Percentiles rank a stretch among this genome's conserved stretches.
phyloP scores from a whole-genome alignment of 2,797 vertebrate genomes.

The Huso huso region DNA sequence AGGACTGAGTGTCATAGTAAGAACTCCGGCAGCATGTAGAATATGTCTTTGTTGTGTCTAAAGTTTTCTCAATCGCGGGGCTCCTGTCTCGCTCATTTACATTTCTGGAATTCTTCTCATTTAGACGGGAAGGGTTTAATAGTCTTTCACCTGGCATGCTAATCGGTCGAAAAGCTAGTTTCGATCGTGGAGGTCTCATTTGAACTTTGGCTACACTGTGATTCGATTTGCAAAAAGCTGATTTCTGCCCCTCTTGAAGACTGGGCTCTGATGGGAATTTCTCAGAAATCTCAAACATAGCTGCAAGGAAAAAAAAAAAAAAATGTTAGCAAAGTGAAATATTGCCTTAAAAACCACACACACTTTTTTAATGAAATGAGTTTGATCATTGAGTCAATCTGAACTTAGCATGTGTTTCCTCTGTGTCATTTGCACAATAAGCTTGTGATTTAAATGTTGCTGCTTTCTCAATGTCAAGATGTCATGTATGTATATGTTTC shows the following conservation, averaged over 20 bases:
- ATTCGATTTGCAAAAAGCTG: slow-evolving; percentile 49
- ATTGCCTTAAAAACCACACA: too few species aligned
- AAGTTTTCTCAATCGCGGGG: slow-evolving; percentile 73
- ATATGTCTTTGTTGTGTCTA: slow-evolving; percentile 61
- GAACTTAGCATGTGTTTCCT: too few species aligned
- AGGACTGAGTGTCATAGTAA: slow-evolving; percentile 70
- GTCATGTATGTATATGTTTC: too few species aligned
- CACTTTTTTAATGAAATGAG: too few species aligned
- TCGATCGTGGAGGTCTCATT: slow-evolving; percentile 63
- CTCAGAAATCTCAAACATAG: slow-evolving; percentile 46
- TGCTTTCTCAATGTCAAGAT: too few species aligned
- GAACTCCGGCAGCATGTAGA: slow-evolving; percentile 64
- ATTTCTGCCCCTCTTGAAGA: slow-evolving; percentile 46
- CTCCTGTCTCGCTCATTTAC: slow-evolving; percentile 44
- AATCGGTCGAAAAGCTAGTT: slow-evolving; percentile 62
- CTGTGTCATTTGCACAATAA: too few species aligned
- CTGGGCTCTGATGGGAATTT: slow-evolving; percentile 39
- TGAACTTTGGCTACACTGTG: slow-evolving; percentile 64
- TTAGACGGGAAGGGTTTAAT: slow-evolving; percentile 46
- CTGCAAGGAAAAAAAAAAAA: slow-evolving; percentile 30
- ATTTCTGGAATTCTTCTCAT: slow-evolving; percentile 69
- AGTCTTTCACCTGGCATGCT: slow-evolving; percentile 75
- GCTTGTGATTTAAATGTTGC: too few species aligned
- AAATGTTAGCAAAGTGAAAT: background rate
- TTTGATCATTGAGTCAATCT: too few species aligned